These are phyloP conservation scores for Cyanoliseus patagonus DNA, from an alignment of 2,113 vertebrate species.

Conservation along the genomic window DNA sequence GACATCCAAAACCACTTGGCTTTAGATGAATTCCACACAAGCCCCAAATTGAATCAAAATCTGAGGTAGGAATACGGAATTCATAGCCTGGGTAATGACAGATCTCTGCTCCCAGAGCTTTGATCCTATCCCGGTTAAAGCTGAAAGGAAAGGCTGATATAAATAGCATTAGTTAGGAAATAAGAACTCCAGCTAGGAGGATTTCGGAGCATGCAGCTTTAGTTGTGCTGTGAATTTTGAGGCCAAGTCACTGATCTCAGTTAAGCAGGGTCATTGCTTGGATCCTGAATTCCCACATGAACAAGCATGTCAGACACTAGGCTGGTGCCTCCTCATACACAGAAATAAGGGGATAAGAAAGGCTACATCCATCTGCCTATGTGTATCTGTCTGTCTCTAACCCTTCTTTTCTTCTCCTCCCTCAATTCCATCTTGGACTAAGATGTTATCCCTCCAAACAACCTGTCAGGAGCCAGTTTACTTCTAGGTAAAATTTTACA, in stretches of 20 bases:
- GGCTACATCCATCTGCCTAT: neutral
- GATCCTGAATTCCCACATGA: neutral
- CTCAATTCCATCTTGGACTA: neutral
- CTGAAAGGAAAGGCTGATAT: neutral
- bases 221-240: neutral
- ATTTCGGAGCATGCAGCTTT: neutral
- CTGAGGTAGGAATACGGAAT: neutral
- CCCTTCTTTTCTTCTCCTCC: neutral
- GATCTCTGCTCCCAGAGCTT: neutral
- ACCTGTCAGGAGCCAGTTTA: neutral
- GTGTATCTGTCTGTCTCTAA: neutral
- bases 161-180: neutral
- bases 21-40: constrained; percentile 4
- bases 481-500: neutral
- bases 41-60: neutral
- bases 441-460: neutral
- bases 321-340: neutral
- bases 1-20: constrained; percentile 6
- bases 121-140: neutral
- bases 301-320: neutral
- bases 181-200: neutral
- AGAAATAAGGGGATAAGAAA: neutral
- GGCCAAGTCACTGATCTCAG: neutral
- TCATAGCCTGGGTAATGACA: neutral
- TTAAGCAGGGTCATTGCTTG: neutral